phyloP scores from a whole-genome alignment of 2,888 invertebrate genomes.

The Chrysodeixis includens region DNA sequence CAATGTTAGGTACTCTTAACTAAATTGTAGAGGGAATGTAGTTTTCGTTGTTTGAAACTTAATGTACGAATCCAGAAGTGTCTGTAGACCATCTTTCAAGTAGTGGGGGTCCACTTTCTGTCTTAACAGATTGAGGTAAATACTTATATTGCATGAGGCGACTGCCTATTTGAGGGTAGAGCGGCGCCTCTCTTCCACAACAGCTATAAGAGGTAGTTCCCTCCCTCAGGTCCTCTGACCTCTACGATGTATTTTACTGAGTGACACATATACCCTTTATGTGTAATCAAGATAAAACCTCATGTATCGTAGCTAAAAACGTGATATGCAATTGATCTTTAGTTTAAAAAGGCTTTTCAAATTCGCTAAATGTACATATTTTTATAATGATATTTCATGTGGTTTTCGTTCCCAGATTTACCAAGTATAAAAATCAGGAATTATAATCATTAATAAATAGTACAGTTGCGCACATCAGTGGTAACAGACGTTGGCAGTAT shows the following conservation, averaged over 20 bases:
- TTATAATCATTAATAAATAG: too few species aligned
- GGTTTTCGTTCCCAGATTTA: slow-evolving; percentile 1
- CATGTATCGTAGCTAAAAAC: background rate
- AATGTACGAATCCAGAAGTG: background rate
- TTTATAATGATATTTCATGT: slow-evolving; percentile 1
- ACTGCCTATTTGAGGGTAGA: too few species aligned
- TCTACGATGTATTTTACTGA: too few species aligned
- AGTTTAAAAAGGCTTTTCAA: background rate
- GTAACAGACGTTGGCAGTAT: background rate
- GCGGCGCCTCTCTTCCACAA: too few species aligned
- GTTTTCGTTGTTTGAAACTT: background rate
- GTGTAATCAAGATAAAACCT: background rate
- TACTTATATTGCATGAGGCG: too few species aligned
- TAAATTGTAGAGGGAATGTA: background rate
- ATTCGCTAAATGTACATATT: slow-evolving; percentile 1
- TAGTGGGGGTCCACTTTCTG: too few species aligned
- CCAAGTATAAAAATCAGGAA: background rate
- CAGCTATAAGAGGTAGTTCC: too few species aligned
- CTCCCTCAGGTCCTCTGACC: too few species aligned
- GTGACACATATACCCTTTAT: background rate
- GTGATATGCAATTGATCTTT: background rate
- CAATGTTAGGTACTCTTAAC: background rate
- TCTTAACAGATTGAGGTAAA: too few species aligned
- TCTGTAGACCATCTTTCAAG: too few species aligned
- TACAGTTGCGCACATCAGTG: background rate